A percentile compares a stretch with the other conserved stretches of the same genome.
These are phyloP conservation scores for Hippocampus abdominalis DNA, from an alignment of 2,113 vertebrate species.

Conservation along the genomic window DNA sequence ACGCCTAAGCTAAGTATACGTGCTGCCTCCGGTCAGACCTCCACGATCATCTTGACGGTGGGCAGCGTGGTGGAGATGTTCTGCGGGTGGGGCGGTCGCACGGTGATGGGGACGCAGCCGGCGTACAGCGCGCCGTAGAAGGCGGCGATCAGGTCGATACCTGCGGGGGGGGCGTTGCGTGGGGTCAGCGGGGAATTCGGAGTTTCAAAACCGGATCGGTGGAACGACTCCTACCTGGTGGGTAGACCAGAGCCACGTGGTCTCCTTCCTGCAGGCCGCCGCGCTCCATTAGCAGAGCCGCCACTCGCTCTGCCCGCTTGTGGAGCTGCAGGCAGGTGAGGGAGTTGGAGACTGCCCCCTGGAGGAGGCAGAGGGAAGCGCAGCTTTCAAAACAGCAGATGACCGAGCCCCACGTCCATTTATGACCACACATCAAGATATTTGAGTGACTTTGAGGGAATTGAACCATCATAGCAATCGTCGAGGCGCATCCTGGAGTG, in stretches of 20 bases:
- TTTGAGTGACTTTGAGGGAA: not conserved
- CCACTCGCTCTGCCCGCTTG: constrained; percentile 92
- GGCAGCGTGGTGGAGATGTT: constrained; percentile 95
- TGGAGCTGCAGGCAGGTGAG: constrained; percentile 96
- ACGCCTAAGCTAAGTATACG: not conserved
- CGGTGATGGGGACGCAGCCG: constrained; percentile 96
- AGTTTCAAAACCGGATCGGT: not conserved
- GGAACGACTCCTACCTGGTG: constrained; percentile 76
- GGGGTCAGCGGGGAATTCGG: not conserved
- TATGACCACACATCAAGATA: not conserved
- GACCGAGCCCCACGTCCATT: no score
- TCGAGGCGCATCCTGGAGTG: not conserved
- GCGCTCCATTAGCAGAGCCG: constrained; percentile 90
- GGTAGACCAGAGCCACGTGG: constrained; percentile 94
- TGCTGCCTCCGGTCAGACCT: constrained; percentile 73
- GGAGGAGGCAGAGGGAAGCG: not conserved
- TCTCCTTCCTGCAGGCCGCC: constrained; percentile 93
- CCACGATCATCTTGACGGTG: constrained; percentile 99
- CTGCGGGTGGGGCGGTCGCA: constrained; percentile 94
- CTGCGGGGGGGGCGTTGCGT: constrained; percentile 61
- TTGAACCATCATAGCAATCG: not conserved
- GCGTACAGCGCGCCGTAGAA: constrained; percentile 96
- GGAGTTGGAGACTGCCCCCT: constrained; percentile 94
- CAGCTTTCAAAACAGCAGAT: not conserved
- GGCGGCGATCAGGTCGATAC: constrained; percentile 93